phyloP scores from a whole-genome alignment of 2,113 vertebrate genomes.

The Myotis yumanensis region DNA sequence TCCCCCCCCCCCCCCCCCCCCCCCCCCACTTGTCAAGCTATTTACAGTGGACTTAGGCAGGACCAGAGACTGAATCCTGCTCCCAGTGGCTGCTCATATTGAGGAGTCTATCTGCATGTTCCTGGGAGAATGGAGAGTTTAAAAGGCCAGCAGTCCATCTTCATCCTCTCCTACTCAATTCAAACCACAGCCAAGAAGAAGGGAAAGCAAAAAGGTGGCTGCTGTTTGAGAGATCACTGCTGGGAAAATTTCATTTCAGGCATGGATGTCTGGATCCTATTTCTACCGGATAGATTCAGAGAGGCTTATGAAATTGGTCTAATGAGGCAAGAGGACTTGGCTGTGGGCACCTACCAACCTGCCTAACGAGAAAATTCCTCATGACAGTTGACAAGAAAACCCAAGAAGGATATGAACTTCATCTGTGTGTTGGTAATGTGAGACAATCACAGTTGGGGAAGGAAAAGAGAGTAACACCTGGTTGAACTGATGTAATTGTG shows the following conservation, averaged over 20 bases:
- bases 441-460: slow-evolving; percentile 18
- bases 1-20: background rate
- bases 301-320: slow-evolving; percentile 18
- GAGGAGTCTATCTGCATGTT: background rate
- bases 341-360: background rate
- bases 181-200: background rate
- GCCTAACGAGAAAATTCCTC: slow-evolving; percentile 31
- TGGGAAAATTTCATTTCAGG: slow-evolving; percentile 36
- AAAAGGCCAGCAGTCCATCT: background rate
- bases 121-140: background rate
- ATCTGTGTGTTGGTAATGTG: background rate
- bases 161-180: background rate
- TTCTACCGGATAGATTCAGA: slow-evolving; percentile 11
- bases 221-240: background rate
- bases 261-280: background rate
- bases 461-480: slow-evolving; percentile 29
- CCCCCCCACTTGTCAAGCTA: background rate
- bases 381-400: slow-evolving; percentile 45
- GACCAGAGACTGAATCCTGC: slow-evolving; percentile 9
- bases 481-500: background rate
- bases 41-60: background rate
- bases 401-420: background rate
- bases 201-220: background rate
- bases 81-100: background rate
- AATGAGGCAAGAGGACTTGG: slow-evolving; percentile 34